Evolutionary conservation across 2,113 vertebrate species (phyloP).

Genomic region (Pelusios castaneus): DNA sequence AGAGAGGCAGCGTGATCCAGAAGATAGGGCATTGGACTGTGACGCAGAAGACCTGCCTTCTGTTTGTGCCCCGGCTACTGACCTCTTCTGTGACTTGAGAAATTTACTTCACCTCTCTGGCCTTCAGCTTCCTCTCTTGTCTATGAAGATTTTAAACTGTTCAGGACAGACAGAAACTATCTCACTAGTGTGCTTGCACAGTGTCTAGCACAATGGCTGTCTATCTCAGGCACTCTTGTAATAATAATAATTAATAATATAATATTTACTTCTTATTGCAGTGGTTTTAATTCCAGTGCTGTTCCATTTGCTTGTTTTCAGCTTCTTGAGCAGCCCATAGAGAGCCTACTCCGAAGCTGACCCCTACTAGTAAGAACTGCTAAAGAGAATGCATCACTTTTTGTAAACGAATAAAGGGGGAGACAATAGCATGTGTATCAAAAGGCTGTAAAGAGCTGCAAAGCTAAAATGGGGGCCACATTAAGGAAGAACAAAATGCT

Average conservation of each 20-base stretch:
- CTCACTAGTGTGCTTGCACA: neutral
- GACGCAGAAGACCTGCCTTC: neutral
- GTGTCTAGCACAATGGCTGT: neutral
- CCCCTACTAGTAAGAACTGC: neutral
- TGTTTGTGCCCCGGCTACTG: neutral
- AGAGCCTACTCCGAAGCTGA: neutral
- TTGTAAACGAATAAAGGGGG: neutral
- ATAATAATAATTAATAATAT: neutral
- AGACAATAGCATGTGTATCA: neutral
- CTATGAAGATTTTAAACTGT: neutral
- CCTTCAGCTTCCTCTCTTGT: neutral
- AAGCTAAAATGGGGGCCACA: neutral
- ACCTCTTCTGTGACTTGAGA: neutral
- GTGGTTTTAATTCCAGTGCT: neutral
- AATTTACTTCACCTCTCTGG: neutral
- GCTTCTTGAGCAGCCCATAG: neutral
- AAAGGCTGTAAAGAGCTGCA: neutral
- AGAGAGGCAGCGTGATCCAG: neutral
- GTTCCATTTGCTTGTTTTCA: neutral
- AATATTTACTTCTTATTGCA: neutral
- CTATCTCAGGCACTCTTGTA: neutral
- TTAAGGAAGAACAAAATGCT: slow-evolving; percentile 29
- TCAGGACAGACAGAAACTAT: neutral
- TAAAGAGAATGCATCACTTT: neutral
- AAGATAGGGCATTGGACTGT: neutral